Evolutionary conservation across 2,888 invertebrate genomes (phyloP), one percentile per base, ranked within the genome.

Genomic region (Rhingia campestris): DNA sequence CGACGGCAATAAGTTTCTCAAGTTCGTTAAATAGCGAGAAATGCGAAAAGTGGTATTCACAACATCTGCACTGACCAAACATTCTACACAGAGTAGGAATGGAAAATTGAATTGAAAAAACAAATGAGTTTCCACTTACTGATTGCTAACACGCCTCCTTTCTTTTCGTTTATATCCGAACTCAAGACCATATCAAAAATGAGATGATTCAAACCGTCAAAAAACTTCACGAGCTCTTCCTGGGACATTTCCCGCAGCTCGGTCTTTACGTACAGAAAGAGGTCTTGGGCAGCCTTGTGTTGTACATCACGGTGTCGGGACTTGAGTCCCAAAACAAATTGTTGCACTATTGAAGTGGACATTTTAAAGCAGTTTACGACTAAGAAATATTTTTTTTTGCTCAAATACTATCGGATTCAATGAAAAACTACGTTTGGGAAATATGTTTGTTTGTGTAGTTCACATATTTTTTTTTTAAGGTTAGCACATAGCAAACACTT

Each of bases 181-280:
- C 97, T 97, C 10, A 97, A 97, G 3, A 98, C 97, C 98, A 99
- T 97, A 91, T 98, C 97, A 90, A 97, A 97, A 86, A 99, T 98
- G 89, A 97, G 97, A 89, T 97, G 97, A 90, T 98, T 98, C 90
- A 98, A 97, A 87, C 97, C 97, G 90, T 99, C 98, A 91, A 98
- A 95, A 90, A 99, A 98, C 81, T 94, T 93, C 32, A 96, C 95
- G 86, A 98, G 94, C 89, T 98, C 98, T 89, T 98, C 98, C 77
- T 95, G 95, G 0, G 97, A 95, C 87, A 97, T 96, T 92, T 97
- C 98, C 5, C 97, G 94, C 59, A 98, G 91, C 89, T 98, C 98
- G 6, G 97, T 97, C 90, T 97, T 97, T 7, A 97, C 97, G 92
- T 96, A 98, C 84, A 96, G 94, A 88, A 97, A 96, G 32, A 99